phyloP scores from a whole-genome alignment of 2,113 vertebrate genomes.

The Pelodiscus sinensis region DNA sequence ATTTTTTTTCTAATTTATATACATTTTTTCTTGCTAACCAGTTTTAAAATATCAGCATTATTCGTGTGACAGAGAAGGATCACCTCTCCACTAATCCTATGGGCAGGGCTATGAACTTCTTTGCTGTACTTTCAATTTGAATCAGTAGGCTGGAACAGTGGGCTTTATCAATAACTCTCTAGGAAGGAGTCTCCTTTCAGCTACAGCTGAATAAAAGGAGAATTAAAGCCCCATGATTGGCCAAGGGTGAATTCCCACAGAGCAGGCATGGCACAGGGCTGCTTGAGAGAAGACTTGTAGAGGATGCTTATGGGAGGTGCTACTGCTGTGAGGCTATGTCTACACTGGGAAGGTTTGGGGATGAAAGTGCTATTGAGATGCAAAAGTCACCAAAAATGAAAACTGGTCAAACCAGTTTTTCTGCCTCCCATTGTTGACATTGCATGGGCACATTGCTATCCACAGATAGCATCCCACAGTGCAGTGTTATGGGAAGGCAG shows the following conservation, averaged over 20 bases:
- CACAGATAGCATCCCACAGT: no score
- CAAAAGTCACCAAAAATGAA: no score
- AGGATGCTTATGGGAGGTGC: background rate
- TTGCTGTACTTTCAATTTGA: background rate
- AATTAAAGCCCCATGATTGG: background rate
- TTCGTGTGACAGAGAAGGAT: background rate
- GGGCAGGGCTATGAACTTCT: background rate
- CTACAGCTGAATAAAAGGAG: background rate
- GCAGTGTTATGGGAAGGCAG: no score
- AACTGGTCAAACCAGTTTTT: no score
- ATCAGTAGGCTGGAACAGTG: fast-evolving
- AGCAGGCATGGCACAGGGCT: background rate
- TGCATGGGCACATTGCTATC: no score
- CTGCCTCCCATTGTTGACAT: no score
- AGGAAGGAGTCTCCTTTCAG: background rate
- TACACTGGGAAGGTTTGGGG: no score
- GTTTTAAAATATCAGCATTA: background rate
- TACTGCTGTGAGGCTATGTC: background rate
- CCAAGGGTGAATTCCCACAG: fast-evolving
- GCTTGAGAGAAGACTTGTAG: background rate
- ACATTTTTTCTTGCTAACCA: background rate
- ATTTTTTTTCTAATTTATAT: background rate
- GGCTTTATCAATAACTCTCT: background rate
- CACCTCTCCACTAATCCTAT: background rate
- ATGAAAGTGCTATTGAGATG: no score